Evolutionary conservation across 2,113 vertebrate genomes (phyloP).

Genomic region (Apodemus sylvaticus): DNA sequence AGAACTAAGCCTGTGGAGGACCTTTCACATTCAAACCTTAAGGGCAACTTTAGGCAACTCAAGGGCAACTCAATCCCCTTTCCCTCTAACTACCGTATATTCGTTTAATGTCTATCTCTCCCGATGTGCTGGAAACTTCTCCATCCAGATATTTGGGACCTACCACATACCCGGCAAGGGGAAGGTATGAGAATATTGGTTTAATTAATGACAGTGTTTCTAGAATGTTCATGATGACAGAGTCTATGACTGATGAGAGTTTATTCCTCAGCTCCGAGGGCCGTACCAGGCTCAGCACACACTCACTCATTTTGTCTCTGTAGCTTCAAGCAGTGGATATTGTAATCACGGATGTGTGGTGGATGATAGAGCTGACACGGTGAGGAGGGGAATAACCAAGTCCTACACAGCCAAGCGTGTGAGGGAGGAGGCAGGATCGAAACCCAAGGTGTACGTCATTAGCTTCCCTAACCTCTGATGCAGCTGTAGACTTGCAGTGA

Average conservation of each 20-base stretch:
- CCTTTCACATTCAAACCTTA: background rate
- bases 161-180: no score
- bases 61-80: background rate
- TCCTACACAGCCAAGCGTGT: background rate
- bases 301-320: background rate
- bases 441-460: background rate
- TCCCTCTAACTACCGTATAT: accelerated
- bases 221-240: background rate
- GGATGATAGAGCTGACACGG: background rate
- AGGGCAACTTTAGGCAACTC: background rate
- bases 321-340: background rate
- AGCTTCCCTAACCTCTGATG: background rate
- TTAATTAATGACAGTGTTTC: background rate
- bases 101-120: background rate
- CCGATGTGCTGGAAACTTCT: accelerated
- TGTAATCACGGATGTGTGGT: background rate
- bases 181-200: background rate
- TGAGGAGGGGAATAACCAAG: background rate
- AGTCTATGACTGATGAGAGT: background rate
- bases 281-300: background rate
- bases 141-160: background rate
- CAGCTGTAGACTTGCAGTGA: background rate
- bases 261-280: background rate
- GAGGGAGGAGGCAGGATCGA: background rate
- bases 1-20: no score